Percentiles rank a stretch among this genome's conserved stretches.
Conservation (phyloP, 1,140 invertebrate species). For the Drosophila mojavensis region DNA sequence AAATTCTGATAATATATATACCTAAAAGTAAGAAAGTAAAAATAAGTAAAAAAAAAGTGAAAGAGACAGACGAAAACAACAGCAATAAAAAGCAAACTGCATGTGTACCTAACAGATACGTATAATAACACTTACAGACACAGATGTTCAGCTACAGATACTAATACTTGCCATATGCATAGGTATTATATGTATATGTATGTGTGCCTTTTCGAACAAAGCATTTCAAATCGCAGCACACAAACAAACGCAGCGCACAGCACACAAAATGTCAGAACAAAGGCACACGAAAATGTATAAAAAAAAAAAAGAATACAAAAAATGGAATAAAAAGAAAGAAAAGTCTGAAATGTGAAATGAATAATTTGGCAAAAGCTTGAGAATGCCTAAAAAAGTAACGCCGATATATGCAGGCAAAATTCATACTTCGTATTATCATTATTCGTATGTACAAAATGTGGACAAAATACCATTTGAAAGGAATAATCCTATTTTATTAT, state of each 20-base stretch:
- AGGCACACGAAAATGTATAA: conserved; percentile 35
- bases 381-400: not conserved
- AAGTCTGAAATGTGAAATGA: conserved; percentile 30
- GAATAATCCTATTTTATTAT: too few relatives aligned
- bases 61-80: conserved; percentile 3
- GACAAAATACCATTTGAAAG: too few relatives aligned
- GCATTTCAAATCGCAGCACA: conserved; percentile 68
- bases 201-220: conserved; percentile 64
- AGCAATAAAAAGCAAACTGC: conserved; percentile 35
- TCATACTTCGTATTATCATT: not conserved
- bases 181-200: not conserved
- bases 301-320: conserved; percentile 7
- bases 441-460: too few relatives aligned
- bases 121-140: conserved; percentile 18
- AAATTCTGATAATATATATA: conserved; percentile 75
- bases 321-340: conserved; percentile 12
- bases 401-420: conserved; percentile 6
- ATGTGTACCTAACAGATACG: conserved; percentile 47
- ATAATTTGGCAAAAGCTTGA: conserved; percentile 27
- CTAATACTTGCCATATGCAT: conserved; percentile 21
- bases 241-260: not conserved
- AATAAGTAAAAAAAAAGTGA: conserved; percentile 15
- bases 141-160: conserved; percentile 19
- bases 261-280: conserved; percentile 52
- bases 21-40: conserved; percentile 50